Conservation (phyloP, 2,888 invertebrate genomes). For the Petrolisthes cinctipes region DNA sequence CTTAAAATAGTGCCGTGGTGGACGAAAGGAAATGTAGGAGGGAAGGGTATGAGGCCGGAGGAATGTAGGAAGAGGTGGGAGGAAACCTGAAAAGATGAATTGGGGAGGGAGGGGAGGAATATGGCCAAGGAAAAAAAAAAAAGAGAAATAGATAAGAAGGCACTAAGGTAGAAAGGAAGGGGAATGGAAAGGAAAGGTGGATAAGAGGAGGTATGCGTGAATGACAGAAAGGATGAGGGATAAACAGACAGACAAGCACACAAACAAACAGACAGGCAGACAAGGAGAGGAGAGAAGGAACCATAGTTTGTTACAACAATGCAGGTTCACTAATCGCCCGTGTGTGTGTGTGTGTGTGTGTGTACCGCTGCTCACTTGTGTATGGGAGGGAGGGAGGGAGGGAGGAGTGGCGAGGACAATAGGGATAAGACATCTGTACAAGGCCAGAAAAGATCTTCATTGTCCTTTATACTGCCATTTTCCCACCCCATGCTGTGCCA, state of each 20-base stretch:
- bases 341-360: too few species aligned
- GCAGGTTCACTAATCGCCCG: too few species aligned
- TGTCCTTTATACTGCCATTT: not conserved
- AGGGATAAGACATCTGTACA: not conserved
- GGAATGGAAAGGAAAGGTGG: not conserved
- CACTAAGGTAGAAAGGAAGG: not conserved
- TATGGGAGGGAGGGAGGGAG: not conserved
- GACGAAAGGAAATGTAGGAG: not conserved
- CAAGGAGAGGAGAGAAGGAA: not conserved
- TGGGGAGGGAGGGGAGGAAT: too few species aligned
- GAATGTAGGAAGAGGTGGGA: not conserved
- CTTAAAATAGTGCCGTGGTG: too few species aligned
- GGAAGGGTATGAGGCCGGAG: not conserved
- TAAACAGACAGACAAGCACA: not conserved
- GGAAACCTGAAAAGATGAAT: not conserved
- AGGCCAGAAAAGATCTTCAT: not conserved
- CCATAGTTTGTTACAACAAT: not conserved
- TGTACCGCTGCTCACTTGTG: not conserved
- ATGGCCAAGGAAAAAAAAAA: too few species aligned
- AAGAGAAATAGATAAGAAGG: not conserved
- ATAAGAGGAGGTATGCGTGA: not conserved
- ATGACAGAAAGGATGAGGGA: not conserved
- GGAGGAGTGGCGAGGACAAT: not conserved
- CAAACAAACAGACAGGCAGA: not conserved
- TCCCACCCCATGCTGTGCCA: not conserved